These are phyloP conservation scores for Actinostola sp. DNA, from an alignment of 92 coral and sea anemone species.

Conservation along the genomic window DNA sequence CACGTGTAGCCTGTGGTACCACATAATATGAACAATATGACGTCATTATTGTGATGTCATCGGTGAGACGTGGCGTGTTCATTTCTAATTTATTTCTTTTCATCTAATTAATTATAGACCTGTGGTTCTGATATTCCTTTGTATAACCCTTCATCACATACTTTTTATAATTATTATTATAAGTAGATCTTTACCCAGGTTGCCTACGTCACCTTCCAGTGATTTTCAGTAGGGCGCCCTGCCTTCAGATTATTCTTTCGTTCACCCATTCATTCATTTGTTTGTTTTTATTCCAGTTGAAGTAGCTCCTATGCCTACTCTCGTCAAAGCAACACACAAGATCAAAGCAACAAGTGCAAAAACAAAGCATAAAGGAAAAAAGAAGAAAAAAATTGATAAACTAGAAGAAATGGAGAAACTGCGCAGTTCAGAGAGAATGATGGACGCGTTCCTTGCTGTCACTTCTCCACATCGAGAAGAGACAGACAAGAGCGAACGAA, in stretches of 20 bases:
- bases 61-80: too few relatives aligned
- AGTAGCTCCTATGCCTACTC: constrained; percentile 7
- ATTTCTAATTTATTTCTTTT: too few relatives aligned
- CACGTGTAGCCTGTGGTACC: too few relatives aligned
- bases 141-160: too few relatives aligned
- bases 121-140: too few relatives aligned
- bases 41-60: too few relatives aligned
- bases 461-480: constrained; percentile 72
- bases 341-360: background rate
- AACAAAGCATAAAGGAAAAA: background rate
- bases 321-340: constrained; percentile 11
- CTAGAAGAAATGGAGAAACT: constrained; percentile 87
- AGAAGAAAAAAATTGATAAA: constrained; percentile 70
- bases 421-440: constrained; percentile 86
- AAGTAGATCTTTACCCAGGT: too few relatives aligned
- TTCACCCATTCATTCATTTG: background rate
- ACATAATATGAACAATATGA: too few relatives aligned
- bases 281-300: constrained; percentile 14
- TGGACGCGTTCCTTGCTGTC: constrained; percentile 90
- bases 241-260: background rate
- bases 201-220: too few relatives aligned
- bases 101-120: too few relatives aligned
- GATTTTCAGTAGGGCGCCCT: too few relatives aligned
- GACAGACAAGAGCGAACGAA: constrained; percentile 85
- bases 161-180: too few relatives aligned